Conservation (phyloP, 2,888 invertebrate species). For the Oligia fasciuncula region DNA sequence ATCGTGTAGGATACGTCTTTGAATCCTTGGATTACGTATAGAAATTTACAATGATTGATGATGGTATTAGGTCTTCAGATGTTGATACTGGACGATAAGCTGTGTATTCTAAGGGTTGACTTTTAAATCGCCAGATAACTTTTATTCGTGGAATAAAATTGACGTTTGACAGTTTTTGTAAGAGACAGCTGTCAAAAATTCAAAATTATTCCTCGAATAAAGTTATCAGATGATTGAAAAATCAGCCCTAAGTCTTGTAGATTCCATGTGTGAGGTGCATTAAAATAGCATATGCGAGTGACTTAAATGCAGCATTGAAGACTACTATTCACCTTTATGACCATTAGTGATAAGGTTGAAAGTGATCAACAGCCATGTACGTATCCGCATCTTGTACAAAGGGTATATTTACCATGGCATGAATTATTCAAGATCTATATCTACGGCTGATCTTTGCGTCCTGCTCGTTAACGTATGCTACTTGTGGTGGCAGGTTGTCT, state of each 20-base stretch:
- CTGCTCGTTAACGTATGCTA: too few species aligned
- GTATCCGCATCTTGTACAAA: not conserved
- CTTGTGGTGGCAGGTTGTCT: too few species aligned
- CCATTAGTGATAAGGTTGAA: not conserved
- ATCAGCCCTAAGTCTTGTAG: not conserved
- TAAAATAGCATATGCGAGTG: not conserved
- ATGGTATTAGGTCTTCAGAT: not conserved
- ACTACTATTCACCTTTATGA: not conserved
- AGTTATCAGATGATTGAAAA: too few species aligned
- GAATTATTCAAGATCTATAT: not conserved
- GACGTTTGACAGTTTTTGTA: too few species aligned
- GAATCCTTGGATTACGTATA: constrained; percentile 20
- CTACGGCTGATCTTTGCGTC: too few species aligned
- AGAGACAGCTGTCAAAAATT: too few species aligned
- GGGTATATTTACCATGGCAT: not conserved
- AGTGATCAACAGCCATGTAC: not conserved
- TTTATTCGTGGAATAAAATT: too few species aligned
- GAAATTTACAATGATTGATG: constrained; percentile 37
- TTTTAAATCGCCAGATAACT: too few species aligned
- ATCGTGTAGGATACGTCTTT: constrained; percentile 8
- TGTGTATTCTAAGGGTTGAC: too few species aligned
- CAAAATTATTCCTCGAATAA: too few species aligned
- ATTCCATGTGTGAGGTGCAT: not conserved
- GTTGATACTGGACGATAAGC: not conserved
- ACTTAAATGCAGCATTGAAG: not conserved